Percentiles rank a stretch among this genome's conserved stretches.
phyloP scores from a whole-genome alignment of 2,113 vertebrate species.

The Lasiurus cinereus region DNA sequence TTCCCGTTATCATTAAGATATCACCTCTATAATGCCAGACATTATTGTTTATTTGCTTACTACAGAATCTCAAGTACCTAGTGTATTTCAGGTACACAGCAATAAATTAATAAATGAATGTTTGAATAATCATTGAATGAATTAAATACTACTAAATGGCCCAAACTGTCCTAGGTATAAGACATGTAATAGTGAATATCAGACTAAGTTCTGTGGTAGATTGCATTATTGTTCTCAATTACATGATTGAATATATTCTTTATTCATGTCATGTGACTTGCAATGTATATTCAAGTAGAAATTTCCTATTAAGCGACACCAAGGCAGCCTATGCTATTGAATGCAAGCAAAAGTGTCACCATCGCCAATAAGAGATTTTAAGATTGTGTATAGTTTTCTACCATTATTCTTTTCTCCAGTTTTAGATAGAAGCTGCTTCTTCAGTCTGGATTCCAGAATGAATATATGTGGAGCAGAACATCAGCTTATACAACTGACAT shows the following conservation, averaged over 20 bases:
- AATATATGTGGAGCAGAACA: background rate
- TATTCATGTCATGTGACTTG: background rate
- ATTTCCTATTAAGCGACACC: background rate
- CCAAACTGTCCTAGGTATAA: background rate
- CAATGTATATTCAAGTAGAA: background rate
- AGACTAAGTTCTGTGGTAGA: background rate
- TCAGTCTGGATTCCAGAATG: background rate
- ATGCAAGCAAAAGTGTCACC: background rate
- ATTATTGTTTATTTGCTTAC: background rate
- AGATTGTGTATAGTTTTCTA: background rate
- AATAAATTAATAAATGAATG: background rate
- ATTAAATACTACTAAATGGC: background rate
- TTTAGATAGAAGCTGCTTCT: background rate
- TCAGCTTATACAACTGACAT: background rate
- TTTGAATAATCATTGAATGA: background rate
- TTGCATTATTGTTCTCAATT: background rate
- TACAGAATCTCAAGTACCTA: background rate
- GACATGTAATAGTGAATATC: background rate
- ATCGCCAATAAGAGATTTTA: background rate
- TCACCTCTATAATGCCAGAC: background rate
- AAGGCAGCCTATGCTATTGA: background rate
- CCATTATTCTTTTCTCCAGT: background rate
- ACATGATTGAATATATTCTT: background rate
- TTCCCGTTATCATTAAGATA: background rate
- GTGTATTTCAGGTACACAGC: background rate